Evolutionary conservation across 2,113 vertebrate genomes (phyloP).

Genomic region (Gasterosteus aculeatus): DNA sequence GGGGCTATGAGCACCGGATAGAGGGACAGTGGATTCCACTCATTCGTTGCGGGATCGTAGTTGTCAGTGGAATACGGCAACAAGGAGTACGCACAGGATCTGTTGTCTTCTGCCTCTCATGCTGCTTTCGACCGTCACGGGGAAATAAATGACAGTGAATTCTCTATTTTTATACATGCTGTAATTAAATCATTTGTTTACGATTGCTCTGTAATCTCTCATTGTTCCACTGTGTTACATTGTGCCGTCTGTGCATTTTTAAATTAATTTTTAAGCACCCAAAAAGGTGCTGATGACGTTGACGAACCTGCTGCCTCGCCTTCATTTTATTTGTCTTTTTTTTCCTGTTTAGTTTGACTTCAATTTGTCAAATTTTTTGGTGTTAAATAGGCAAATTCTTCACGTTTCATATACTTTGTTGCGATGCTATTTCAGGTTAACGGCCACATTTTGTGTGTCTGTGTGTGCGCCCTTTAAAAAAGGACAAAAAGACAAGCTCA

Average conservation of each 20-base stretch:
- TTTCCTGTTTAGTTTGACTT: not conserved
- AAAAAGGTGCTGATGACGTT: slow-evolving; percentile 24
- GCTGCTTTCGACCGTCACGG: slow-evolving; percentile 52
- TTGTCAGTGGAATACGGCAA: slow-evolving; percentile 7
- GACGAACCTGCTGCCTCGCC: slow-evolving; percentile 46
- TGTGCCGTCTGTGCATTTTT: slow-evolving; percentile 43
- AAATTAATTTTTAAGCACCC: slow-evolving; percentile 13
- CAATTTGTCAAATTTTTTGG: not conserved
- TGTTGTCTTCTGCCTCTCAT: slow-evolving; percentile 41
- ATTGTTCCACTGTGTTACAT: slow-evolving; percentile 41
- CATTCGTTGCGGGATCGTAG: slow-evolving; percentile 26
- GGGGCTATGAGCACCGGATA: slow-evolving; percentile 27
- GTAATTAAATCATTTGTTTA: slow-evolving; percentile 68
- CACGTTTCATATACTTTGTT: slow-evolving; percentile 14
- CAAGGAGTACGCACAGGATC: not conserved
- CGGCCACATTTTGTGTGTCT: slow-evolving; percentile 9
- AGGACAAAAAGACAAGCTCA: not conserved
- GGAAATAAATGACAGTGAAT: slow-evolving; percentile 57
- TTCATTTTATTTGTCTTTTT: not conserved
- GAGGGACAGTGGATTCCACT: slow-evolving; percentile 33
- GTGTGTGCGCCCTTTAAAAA: slow-evolving; percentile 11
- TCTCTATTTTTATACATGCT: slow-evolving; percentile 80
- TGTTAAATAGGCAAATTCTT: slow-evolving; percentile 15
- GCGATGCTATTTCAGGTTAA: slow-evolving; percentile 64
- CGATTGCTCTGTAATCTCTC: slow-evolving; percentile 37